These are phyloP conservation scores for Bombus picipes DNA, from an alignment of 1,140 invertebrate genomes.

Conservation along the genomic window DNA sequence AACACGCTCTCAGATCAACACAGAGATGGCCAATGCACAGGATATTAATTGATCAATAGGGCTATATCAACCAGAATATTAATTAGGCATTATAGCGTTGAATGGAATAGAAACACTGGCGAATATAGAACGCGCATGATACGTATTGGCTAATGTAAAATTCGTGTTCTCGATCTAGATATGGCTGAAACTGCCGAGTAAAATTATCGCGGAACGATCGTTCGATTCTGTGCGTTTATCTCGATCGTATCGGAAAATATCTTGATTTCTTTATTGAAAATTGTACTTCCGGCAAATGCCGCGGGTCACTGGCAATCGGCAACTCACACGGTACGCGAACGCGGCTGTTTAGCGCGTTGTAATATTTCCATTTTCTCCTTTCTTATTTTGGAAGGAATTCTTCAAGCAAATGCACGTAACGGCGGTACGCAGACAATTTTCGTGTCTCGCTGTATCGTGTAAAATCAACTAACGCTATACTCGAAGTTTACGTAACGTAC, in stretches of 20 bases:
- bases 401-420: no score
- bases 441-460: no score
- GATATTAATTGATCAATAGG: not conserved
- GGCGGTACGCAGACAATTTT: no score
- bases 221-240: not conserved
- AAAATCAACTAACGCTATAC: no score
- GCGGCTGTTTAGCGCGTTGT: rapidly evolving
- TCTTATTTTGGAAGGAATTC: not conserved
- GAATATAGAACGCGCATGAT: no score
- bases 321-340: not conserved
- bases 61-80: no score
- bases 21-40: not conserved
- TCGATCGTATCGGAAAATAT: not conserved
- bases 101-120: no score
- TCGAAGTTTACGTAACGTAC: not conserved
- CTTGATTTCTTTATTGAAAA: not conserved
- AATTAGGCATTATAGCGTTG: no score
- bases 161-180: not conserved
- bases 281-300: not conserved
- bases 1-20: not conserved
- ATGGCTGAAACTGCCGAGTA: not conserved
- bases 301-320: no score
- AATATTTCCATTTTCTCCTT: not conserved
- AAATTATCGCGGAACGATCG: not conserved
- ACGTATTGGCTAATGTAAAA: not conserved